Conservation (phyloP, 2,113 vertebrate species). For the Uropsilus gracilis region DNA sequence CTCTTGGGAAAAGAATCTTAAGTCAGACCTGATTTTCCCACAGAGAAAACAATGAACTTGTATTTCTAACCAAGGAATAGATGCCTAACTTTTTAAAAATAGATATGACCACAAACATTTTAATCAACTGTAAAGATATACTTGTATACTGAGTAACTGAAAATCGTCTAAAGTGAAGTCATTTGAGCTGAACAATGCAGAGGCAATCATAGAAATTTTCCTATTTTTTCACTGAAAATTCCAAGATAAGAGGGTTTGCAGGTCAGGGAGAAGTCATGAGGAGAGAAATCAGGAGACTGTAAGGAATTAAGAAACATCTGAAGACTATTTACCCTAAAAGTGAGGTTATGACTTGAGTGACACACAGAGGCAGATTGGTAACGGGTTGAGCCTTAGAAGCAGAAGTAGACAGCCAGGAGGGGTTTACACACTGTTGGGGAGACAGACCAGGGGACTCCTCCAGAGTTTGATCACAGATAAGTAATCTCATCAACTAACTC, state of each 20-base stretch:
- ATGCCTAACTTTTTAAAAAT: background rate
- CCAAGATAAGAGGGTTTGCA: conserved; percentile 15
- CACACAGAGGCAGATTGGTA: background rate
- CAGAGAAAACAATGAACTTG: conserved; percentile 42
- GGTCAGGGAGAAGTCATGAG: background rate
- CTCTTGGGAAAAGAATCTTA: conserved; percentile 36
- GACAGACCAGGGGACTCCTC: too few species aligned
- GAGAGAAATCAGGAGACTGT: background rate
- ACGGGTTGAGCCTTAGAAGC: background rate
- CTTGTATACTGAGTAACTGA: background rate
- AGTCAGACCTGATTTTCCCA: conserved; percentile 56
- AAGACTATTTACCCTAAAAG: background rate
- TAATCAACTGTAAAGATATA: conserved; percentile 65
- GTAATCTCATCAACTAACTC: background rate
- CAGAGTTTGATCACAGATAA: background rate
- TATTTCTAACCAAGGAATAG: conserved; percentile 50
- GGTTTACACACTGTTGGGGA: fast-evolving
- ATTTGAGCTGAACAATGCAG: background rate
- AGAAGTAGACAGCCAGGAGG: background rate
- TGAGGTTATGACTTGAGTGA: background rate
- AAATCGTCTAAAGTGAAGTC: conserved; percentile 41
- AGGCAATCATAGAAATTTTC: background rate
- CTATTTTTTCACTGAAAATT: conserved; percentile 35
- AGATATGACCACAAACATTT: conserved; percentile 49
- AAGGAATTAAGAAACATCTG: conserved; percentile 20